Base-by-base conservation (phyloP, 1,140 invertebrate genomes). In the Littorina saxatilis region DNA sequence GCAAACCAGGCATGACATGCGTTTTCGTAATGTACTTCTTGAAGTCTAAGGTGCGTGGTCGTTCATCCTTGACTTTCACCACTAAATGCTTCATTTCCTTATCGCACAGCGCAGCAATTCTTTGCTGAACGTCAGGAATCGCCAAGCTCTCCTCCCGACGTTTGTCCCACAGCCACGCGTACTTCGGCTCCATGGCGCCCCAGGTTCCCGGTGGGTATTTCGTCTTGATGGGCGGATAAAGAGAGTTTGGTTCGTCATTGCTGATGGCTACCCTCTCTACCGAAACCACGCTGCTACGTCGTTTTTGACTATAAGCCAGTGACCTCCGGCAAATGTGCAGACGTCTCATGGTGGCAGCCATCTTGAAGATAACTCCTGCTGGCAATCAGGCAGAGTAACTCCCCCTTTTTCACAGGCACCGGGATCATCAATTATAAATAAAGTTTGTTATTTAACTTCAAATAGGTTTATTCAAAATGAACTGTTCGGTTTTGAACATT, bases 171-270 rank as follows among this genome's bases (percentile, higher is more conserved):
- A 66, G 17, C 90, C 90, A 91, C 13, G 87, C 86, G 15, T 82
- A 66, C 39, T 81, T 52, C 15, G 75, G 74, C 5, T 68, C 58
- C 84, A 88, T 87, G n/a, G 82, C 70, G 9, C 86, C 86, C 90
- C 90, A 91, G 63, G 50, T 81, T 27, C 90, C 90, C 0, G 86
- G 82, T 0, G 90, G 90, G 82, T 80, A 90, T 82, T 85, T 86
- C 1, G 88, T 85, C 63, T 88, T 91, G 23, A 89, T 82, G 0
- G 84, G 83, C 27, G 90, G 90, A 76, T 91, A 91, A 20, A 82
- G 35, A 32, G 82, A 58, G 11, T 80, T 81, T 2, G 82, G 81
- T n/a, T 76, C 78, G 29, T 80, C 55, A 35, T 72, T 55, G 37
- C 27, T 40, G 40, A 43, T 32, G 17, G 50, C 43, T 39, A 39